Base-by-base conservation (phyloP, 2,888 invertebrate genomes). In the Chaitophorus viminalis region DNA sequence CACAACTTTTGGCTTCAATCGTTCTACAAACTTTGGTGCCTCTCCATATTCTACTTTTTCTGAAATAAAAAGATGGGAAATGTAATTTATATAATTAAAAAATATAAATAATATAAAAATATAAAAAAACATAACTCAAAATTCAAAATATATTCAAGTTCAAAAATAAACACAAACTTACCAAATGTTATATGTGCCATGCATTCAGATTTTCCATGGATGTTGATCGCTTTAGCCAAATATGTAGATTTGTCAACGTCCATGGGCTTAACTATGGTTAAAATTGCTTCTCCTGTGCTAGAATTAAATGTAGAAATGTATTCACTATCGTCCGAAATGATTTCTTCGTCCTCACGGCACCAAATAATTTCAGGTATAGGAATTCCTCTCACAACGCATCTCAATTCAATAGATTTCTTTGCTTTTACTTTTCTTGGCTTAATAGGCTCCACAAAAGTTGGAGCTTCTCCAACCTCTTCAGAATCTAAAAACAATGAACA, bases 311-410 rank as follows among this genome's bases (percentile, higher is more conserved):
- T 36, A 75, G 93, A 93, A 89, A 93, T 92, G 89, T 94, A 94
- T 70, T 93, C 92, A 2, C 92, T 93, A 89, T 92, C 92, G 85
- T 93, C 92, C 9, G 94, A 93, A 89, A 93, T 92, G n/a, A 95
- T 92, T 91, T 95, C 94, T 90, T 93, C 92, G 17, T 93, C 93
- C 52, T 93, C 93, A 78, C 93, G 93, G 90, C 93, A 95, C 95
- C 95, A 95, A 91, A 94, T 94, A 4, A 96, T 93, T 89, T 93
- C 93, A 6, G 96, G 96, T 52, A 93, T 93, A 31, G 96, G 96
- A 81, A 93, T 93, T 79, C 95, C 95, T 3, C 93, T 92, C 3
- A 96, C 94, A 83, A 93, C 93, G 90, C 95, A 95, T 90, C 94
- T 93, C 46, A 96, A 92, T 29, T 92, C 92, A 5, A 95, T 94